These are phyloP conservation scores for Drosophila nigromelanica DNA, from an alignment of 1,140 invertebrate genomes.

Conservation along the genomic window DNA sequence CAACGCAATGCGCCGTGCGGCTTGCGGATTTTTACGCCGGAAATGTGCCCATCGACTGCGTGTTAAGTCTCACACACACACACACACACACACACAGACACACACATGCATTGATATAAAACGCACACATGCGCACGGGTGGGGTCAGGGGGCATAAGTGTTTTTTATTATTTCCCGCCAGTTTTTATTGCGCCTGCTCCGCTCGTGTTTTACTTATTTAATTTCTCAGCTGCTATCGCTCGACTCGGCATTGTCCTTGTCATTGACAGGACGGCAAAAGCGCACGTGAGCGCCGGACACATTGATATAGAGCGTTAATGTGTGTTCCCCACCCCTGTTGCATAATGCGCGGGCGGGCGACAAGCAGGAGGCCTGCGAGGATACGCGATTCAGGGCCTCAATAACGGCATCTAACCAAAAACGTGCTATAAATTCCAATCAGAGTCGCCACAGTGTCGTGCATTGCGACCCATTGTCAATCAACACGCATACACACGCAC, in stretches of 20 bases:
- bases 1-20: conserved; percentile 12
- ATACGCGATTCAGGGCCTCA: conserved; percentile 28
- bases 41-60: conserved; percentile 79
- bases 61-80: conserved; percentile 69
- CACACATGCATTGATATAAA: not conserved
- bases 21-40: conserved; percentile 71
- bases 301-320: conserved; percentile 68
- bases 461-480: conserved; percentile 43
- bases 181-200: conserved; percentile 69
- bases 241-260: conserved; percentile 38
- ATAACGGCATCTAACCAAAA: conserved; percentile 42
- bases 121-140: no score
- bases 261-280: conserved; percentile 35
- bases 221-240: conserved; percentile 56
- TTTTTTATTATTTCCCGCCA: conserved; percentile 57
- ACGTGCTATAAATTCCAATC: conserved; percentile 77
- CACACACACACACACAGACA: conserved; percentile 22
- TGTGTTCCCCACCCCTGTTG: conserved; percentile 11
- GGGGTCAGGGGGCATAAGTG: conserved; percentile 12
- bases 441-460: conserved; percentile 35
- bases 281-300: conserved; percentile 22
- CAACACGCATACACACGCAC: conserved; percentile 25
- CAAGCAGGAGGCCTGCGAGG: not conserved
- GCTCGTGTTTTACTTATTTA: conserved; percentile 75
- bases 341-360: conserved; percentile 31